Conservation (phyloP, 2,113 vertebrate species). For the Polypterus senegalus region DNA sequence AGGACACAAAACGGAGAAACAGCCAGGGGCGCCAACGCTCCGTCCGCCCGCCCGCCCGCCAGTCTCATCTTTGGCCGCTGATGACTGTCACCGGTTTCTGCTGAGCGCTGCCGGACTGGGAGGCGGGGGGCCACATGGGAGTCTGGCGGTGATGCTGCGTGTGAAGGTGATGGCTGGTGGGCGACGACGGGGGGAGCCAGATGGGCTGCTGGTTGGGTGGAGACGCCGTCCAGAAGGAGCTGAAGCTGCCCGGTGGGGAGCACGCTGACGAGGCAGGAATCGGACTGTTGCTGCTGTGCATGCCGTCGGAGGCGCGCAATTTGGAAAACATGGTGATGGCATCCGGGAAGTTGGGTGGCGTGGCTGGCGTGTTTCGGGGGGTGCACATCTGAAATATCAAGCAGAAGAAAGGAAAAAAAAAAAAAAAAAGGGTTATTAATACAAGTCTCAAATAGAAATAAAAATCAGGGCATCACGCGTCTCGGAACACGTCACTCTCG, state of each 20-base stretch:
- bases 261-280: constrained; percentile 62
- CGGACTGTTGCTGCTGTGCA: constrained; percentile 42
- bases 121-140: constrained; percentile 65
- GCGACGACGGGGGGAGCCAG: constrained; percentile 69
- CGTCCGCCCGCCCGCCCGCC: constrained; percentile 16
- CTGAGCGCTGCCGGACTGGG: constrained; percentile 46
- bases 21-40: constrained; percentile 10
- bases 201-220: constrained; percentile 66
- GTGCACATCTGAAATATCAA: constrained; percentile 68
- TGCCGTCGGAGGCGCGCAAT: constrained; percentile 70
- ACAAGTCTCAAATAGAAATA: neutral
- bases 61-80: constrained; percentile 78
- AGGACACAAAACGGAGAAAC: no score
- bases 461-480: neutral
- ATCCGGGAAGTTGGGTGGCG: constrained; percentile 87
- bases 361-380: constrained; percentile 90
- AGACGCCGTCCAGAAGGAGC: constrained; percentile 76
- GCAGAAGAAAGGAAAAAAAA: neutral
- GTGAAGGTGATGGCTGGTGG: constrained; percentile 55
- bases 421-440: neutral
- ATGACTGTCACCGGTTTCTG: constrained; percentile 59
- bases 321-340: constrained; percentile 94
- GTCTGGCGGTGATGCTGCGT: constrained; percentile 51
- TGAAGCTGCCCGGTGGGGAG: constrained; percentile 58
- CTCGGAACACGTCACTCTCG: no score